Percentiles rank a stretch among this genome's conserved stretches.
These are phyloP conservation scores for Proales similis DNA, from an alignment of 1,140 invertebrate species.

Conservation along the genomic window DNA sequence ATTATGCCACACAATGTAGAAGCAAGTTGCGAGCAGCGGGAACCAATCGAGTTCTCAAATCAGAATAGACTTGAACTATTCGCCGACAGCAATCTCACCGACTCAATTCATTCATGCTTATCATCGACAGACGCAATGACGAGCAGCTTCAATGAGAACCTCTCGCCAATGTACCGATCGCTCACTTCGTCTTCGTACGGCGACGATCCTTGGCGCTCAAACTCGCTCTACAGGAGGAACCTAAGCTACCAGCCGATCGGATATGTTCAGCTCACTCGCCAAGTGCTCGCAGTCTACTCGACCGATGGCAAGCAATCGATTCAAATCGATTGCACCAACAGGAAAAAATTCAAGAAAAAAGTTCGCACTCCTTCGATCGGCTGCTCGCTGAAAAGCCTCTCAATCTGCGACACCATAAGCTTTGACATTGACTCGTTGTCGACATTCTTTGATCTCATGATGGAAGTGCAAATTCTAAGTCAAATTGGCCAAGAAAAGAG, in stretches of 20 bases:
- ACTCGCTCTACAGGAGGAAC: background rate
- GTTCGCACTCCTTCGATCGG: background rate
- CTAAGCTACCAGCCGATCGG: background rate
- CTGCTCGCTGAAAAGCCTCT: slow-evolving; percentile 20
- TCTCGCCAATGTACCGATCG: background rate
- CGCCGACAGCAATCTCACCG: too few relatives aligned
- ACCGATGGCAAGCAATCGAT: slow-evolving; percentile 30
- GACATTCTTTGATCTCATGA: slow-evolving; percentile 18
- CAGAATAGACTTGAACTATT: too few relatives aligned
- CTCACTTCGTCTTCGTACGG: background rate
- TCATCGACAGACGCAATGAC: too few relatives aligned
- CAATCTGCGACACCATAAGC: slow-evolving; percentile 30
- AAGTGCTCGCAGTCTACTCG: slow-evolving; percentile 9
- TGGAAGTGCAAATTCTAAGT: slow-evolving; percentile 37
- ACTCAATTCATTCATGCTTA: too few relatives aligned
- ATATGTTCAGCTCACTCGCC: slow-evolving; percentile 10
- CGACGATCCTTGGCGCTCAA: slow-evolving; percentile 12
- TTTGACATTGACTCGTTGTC: slow-evolving; percentile 29
- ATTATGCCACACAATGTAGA: too few relatives aligned
- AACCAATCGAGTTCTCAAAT: too few relatives aligned
- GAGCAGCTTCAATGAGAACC: too few relatives aligned
- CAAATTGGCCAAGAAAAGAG: too few relatives aligned
- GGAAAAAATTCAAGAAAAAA: slow-evolving; percentile 9
- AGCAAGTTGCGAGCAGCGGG: too few relatives aligned
- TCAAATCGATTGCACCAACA: slow-evolving; percentile 8